Conservation (phyloP, 2,113 vertebrate species). For the Platycercus adscitus region DNA sequence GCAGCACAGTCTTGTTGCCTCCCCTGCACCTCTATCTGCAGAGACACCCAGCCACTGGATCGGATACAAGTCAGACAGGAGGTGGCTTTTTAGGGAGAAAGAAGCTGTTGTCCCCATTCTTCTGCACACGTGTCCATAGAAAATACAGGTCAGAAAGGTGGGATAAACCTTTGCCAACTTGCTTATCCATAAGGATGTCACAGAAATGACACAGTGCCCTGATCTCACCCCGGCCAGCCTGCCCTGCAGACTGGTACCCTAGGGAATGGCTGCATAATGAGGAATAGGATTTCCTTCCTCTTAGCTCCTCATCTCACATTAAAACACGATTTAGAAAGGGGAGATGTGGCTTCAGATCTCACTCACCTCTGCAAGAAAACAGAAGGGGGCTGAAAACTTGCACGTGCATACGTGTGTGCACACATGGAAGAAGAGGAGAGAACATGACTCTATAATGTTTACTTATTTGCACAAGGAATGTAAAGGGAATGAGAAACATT, state of each 20-base stretch:
- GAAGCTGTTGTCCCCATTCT: neutral
- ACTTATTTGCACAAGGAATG: neutral
- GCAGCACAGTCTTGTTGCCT: accelerated
- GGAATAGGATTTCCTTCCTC: neutral
- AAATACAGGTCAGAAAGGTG: neutral
- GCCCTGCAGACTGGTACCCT: neutral
- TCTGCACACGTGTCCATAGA: neutral
- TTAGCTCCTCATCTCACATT: neutral
- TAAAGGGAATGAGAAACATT: neutral
- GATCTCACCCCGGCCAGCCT: neutral
- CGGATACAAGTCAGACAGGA: neutral
- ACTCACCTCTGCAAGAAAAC: neutral
- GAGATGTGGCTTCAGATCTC: neutral
- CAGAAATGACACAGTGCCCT: neutral
- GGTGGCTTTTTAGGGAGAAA: neutral
- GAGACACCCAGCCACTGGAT: neutral
- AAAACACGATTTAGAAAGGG: neutral
- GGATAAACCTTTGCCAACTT: neutral
- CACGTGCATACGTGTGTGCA: accelerated
- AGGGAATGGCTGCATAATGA: neutral
- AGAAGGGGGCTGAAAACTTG: neutral
- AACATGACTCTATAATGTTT: neutral
- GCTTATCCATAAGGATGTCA: neutral
- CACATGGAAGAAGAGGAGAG: neutral
- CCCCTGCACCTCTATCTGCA: neutral